phyloP scores from a whole-genome alignment of 2,797 vertebrate species.

The Phoeniculus purpureus region DNA sequence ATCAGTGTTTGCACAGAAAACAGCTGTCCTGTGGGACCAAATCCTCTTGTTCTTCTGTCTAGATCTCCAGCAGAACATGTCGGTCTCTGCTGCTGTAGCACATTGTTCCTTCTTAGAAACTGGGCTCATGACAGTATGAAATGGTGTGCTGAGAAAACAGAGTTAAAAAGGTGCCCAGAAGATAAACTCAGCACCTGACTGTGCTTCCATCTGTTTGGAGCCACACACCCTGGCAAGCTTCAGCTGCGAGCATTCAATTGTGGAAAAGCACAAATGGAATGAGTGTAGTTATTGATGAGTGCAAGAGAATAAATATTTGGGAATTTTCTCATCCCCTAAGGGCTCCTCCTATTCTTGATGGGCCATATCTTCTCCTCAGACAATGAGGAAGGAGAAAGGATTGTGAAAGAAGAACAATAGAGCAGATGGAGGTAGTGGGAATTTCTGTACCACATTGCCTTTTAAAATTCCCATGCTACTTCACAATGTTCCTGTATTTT shows the following conservation, averaged over 20 bases:
- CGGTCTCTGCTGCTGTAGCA: not conserved
- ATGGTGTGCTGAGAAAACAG: not conserved
- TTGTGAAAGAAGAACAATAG: not conserved
- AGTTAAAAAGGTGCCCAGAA: not conserved
- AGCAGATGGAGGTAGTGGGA: not conserved
- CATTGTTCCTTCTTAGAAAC: not conserved
- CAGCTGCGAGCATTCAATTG: not conserved
- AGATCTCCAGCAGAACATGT: not conserved
- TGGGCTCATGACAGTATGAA: not conserved
- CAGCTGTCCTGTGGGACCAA: not conserved
- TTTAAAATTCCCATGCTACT: not conserved
- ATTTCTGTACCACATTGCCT: not conserved
- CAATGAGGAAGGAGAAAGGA: not conserved
- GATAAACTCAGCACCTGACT: not conserved
- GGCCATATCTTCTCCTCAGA: not conserved
- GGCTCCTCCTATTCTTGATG: not conserved
- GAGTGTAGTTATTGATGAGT: not conserved
- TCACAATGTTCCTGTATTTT: not conserved
- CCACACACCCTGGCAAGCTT: not conserved
- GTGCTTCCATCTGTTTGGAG: slow-evolving; percentile 9
- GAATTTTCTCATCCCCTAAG: not conserved
- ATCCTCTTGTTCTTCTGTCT: not conserved
- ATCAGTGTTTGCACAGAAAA: not conserved
- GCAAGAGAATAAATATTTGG: not conserved
- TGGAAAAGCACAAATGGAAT: not conserved